Evolutionary conservation across 2,113 vertebrate species (phyloP).

Genomic region (Nycticorax nycticorax): DNA sequence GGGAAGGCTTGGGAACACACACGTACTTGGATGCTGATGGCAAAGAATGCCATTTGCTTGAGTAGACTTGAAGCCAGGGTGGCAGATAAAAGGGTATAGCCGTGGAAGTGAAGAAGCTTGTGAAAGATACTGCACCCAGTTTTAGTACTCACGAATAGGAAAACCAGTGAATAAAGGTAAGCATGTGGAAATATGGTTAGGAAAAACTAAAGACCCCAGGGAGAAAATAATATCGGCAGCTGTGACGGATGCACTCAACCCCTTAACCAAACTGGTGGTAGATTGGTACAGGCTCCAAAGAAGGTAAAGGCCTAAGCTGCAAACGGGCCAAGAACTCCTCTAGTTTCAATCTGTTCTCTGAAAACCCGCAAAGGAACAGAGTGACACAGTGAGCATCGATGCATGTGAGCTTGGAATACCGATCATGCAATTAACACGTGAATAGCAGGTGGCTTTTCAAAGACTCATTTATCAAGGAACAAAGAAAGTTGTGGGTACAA

Average conservation of each 20-base stretch:
- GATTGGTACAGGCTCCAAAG: neutral
- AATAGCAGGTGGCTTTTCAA: neutral
- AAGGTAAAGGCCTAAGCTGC: neutral
- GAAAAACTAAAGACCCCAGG: neutral
- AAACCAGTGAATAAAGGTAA: neutral
- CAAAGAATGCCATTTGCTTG: neutral
- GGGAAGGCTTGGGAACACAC: rapidly evolving
- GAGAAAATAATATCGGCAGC: neutral
- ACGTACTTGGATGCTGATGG: rapidly evolving
- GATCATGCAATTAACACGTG: neutral
- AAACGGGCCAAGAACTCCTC: neutral
- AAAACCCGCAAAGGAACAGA: neutral
- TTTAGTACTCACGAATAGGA: neutral
- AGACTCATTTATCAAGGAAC: neutral
- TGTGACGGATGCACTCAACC: neutral
- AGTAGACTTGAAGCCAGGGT: neutral
- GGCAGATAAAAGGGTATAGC: neutral
- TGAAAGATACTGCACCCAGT: neutral
- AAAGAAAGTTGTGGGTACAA: neutral
- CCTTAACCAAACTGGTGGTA: neutral
- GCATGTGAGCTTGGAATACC: neutral
- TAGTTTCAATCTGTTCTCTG: neutral
- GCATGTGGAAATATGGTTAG: neutral
- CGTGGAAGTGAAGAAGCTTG: neutral
- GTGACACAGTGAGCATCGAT: neutral